Evolutionary conservation across 1,140 invertebrate species (phyloP).

Genomic region (Pomacea maculata): DNA sequence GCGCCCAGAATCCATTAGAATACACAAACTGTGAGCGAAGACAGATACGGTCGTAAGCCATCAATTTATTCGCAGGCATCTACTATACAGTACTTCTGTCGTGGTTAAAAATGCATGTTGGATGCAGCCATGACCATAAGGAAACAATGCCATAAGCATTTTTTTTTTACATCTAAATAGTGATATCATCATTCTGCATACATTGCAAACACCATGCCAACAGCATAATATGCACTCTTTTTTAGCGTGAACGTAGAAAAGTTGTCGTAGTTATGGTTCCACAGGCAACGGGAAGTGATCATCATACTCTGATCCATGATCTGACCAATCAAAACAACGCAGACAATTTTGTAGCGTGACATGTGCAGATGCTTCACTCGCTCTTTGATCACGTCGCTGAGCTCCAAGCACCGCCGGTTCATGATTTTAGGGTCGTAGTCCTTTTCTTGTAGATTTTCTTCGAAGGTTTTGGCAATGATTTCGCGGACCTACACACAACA

Average conservation of each 20-base stretch:
- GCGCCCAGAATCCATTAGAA: neutral
- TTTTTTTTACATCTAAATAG: neutral
- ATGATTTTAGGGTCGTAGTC: constrained; percentile 38
- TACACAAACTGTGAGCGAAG: neutral
- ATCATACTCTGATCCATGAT: constrained; percentile 50
- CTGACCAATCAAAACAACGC: constrained; percentile 53
- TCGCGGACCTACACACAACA: constrained; percentile 27
- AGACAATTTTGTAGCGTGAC: constrained; percentile 57
- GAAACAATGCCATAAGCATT: too few species aligned
- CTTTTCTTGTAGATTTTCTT: constrained; percentile 45
- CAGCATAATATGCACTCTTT: constrained; percentile 47
- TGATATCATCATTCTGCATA: constrained; percentile 52
- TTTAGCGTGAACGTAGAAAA: constrained; percentile 48
- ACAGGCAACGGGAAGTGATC: constrained; percentile 57
- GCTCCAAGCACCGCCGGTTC: constrained; percentile 39
- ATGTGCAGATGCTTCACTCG: constrained; percentile 48
- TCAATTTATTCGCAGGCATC: constrained; percentile 7
- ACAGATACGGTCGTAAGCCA: neutral
- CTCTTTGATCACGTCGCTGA: constrained; percentile 56
- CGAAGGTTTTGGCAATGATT: constrained; percentile 45
- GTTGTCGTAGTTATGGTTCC: constrained; percentile 61
- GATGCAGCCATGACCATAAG: too few species aligned
- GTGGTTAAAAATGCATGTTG: neutral
- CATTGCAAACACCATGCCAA: constrained; percentile 59
- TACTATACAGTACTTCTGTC: neutral